phyloP scores from a whole-genome alignment of 2,113 vertebrate species.

The Oceanites oceanicus region DNA sequence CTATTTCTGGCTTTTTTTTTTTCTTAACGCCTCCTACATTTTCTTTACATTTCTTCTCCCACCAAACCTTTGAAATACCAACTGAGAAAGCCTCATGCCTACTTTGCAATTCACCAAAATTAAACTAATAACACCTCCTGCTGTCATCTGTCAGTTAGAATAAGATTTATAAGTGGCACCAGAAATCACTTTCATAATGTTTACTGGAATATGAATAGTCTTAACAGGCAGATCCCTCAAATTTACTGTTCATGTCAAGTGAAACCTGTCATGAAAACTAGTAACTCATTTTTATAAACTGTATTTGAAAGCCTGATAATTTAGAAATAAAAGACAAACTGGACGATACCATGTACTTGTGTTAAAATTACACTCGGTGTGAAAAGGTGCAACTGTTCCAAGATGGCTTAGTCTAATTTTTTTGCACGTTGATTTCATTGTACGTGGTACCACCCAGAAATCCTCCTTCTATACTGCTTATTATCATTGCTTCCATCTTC shows the following conservation, averaged over 20 bases:
- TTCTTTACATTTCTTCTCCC: conserved; percentile 44
- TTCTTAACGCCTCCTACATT: background rate
- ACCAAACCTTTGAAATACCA: background rate
- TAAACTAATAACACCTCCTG: conserved; percentile 55
- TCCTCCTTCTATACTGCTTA: background rate
- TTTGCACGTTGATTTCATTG: background rate
- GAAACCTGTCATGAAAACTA: conserved; percentile 1
- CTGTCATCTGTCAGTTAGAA: conserved; percentile 47
- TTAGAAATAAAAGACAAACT: background rate
- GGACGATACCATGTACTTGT: background rate
- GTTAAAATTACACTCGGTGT: background rate
- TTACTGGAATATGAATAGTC: conserved; percentile 29
- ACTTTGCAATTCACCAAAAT: conserved; percentile 29
- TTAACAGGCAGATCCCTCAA: conserved; percentile 20
- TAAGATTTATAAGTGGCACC: conserved; percentile 27
- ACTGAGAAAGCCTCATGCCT: background rate
- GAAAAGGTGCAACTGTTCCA: background rate
- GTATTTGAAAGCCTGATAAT: background rate
- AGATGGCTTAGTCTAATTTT: background rate
- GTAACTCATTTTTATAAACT: background rate
- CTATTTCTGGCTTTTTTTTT: background rate
- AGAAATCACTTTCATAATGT: conserved; percentile 40
- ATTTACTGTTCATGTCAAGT: background rate
- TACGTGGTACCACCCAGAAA: background rate
- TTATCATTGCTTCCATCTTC: background rate